Percentiles rank a stretch among this genome's conserved stretches.
phyloP scores from a whole-genome alignment of 2,888 invertebrate species.

The Meghimatium bilineatum region DNA sequence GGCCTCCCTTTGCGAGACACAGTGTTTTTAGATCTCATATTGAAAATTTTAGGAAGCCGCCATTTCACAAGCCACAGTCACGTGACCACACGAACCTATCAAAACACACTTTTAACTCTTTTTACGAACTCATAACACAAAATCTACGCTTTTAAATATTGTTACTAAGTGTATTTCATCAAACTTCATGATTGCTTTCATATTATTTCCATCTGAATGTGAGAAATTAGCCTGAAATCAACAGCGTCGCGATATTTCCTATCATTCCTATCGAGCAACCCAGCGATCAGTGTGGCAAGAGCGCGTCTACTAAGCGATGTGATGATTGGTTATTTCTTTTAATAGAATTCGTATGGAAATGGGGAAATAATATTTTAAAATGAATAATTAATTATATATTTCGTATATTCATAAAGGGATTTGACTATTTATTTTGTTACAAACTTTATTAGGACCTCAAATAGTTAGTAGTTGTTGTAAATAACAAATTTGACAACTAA shows the following conservation, averaged over 20 bases:
- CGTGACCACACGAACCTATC: conserved; percentile 69
- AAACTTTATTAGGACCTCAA: not conserved
- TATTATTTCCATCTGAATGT: conserved; percentile 15
- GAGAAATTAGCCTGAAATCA: not conserved
- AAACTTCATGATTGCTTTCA: conserved; percentile 6
- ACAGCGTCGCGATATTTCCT: conserved; percentile 45
- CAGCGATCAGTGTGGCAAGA: conserved; percentile 34
- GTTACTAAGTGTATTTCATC: conserved; percentile 21
- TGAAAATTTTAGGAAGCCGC: conserved; percentile 77
- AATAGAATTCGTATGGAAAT: conserved; percentile 33
- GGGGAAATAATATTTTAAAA: not conserved
- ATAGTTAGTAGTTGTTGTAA: conserved; percentile 24
- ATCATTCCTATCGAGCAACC: conserved; percentile 50
- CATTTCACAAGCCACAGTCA: conserved; percentile 76
- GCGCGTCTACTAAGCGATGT: conserved; percentile 35
- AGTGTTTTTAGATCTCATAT: conserved; percentile 74
- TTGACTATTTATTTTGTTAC: not conserved
- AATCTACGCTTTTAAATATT: not conserved
- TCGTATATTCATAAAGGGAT: not conserved
- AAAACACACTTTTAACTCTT: conserved; percentile 52
- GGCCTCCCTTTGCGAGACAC: conserved; percentile 51
- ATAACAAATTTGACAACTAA: conserved; percentile 30
- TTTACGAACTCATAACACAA: conserved; percentile 27
- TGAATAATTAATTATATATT: not conserved
- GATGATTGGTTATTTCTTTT: conserved; percentile 46